These are phyloP conservation scores for Catharus fuscescens DNA, from an alignment of 2,113 vertebrate genomes.

Conservation along the genomic window DNA sequence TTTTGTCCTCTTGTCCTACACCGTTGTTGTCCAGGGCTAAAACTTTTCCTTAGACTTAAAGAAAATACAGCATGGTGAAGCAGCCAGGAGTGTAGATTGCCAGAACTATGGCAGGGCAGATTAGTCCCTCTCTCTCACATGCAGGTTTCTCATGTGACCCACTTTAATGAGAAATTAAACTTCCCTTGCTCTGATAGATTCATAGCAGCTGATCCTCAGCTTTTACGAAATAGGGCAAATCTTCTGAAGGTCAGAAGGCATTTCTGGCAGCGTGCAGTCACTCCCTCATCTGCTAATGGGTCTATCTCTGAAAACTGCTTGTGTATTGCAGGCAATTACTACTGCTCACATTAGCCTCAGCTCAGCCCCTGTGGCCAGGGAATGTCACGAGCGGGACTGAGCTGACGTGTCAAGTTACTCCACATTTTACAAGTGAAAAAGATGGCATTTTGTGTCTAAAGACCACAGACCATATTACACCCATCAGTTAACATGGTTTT, in stretches of 20 bases:
- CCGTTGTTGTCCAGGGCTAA: neutral
- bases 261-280: constrained; percentile 3
- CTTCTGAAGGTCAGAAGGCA: constrained; percentile 16
- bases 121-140: neutral
- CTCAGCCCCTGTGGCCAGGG: neutral
- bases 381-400: neutral
- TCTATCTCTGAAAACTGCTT: neutral
- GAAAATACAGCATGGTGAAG: neutral
- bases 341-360: neutral
- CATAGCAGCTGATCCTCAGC: neutral
- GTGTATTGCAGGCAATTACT: neutral
- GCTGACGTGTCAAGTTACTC: neutral
- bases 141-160: neutral
- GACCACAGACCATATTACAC: neutral
- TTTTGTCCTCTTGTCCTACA: neutral
- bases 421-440: neutral
- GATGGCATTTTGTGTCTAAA: neutral
- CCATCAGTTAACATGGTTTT: neutral
- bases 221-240: neutral
- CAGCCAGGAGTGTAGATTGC: neutral
- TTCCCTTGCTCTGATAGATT: neutral
- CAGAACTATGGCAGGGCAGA: neutral
- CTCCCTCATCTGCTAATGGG: neutral
- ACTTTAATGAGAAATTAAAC: constrained; percentile 19
- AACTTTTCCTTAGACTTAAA: neutral